phyloP scores from a whole-genome alignment of 2,888 invertebrate species.

The Sicus ferrugineus region DNA sequence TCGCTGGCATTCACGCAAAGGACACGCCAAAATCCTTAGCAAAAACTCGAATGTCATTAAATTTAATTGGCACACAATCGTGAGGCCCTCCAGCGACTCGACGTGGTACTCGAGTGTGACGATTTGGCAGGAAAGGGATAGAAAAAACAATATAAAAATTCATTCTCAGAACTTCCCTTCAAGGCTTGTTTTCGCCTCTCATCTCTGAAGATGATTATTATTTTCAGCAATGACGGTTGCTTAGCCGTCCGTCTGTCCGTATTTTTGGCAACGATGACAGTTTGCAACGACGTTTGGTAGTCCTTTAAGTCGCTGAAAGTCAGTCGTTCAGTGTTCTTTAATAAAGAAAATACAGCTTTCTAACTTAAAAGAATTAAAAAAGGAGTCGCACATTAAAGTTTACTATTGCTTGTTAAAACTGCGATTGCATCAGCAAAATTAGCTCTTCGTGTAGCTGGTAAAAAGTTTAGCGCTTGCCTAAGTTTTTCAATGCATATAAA shows the following conservation, averaged over 20 bases:
- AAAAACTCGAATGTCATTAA: constrained; percentile 16
- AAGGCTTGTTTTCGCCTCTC: too few species aligned
- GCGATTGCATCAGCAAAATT: not conserved
- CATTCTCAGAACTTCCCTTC: not conserved
- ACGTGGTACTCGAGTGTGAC: not conserved
- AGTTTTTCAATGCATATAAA: not conserved
- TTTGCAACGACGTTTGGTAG: too few species aligned
- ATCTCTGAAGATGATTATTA: too few species aligned
- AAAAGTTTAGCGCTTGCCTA: not conserved
- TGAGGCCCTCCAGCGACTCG: not conserved
- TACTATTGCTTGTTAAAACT: not conserved
- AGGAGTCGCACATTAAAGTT: not conserved
- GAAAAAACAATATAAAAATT: not conserved
- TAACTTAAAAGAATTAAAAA: too few species aligned
- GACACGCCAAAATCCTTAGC: not conserved
- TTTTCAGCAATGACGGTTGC: too few species aligned
- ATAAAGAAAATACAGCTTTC: too few species aligned
- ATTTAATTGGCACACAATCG: constrained; percentile 25
- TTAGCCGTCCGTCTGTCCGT: too few species aligned
- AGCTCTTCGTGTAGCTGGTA: not conserved
- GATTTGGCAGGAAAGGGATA: not conserved
- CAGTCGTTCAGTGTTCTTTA: too few species aligned
- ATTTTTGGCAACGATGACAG: too few species aligned
- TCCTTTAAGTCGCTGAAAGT: too few species aligned
- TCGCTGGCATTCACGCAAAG: not conserved